These are phyloP conservation scores for Platyrinchus mystaceus DNA, from an alignment of 2,797 vertebrate species.

Conservation along the genomic window DNA sequence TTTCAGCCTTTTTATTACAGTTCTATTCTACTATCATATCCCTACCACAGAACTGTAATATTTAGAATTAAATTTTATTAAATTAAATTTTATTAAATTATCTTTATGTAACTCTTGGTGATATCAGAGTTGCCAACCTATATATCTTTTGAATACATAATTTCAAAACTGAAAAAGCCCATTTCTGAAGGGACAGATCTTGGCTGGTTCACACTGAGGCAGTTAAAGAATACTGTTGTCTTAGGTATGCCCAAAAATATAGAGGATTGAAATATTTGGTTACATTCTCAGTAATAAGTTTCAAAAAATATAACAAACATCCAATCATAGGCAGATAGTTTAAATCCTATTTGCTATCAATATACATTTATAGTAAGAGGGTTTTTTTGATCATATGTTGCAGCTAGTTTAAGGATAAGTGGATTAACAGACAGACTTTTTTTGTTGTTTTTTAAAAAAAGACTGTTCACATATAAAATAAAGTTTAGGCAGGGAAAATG, in stretches of 20 bases:
- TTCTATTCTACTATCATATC: not conserved
- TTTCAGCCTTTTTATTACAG: not conserved
- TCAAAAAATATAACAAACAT: not conserved
- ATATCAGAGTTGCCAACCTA: not conserved
- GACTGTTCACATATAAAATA: not conserved
- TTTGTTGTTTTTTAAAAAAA: not conserved
- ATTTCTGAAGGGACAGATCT: not conserved
- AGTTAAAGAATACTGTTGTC: not conserved
- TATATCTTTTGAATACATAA: not conserved
- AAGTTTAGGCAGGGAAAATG: not conserved
- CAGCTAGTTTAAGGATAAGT: not conserved
- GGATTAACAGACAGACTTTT: not conserved
- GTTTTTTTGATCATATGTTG: not conserved
- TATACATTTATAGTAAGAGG: not conserved
- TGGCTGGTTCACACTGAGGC: not conserved
- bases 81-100: not conserved
- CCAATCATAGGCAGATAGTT: not conserved
- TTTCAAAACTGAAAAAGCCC: not conserved
- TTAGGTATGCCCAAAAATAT: not conserved
- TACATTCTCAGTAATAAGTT: not conserved
- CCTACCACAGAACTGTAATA: not conserved
- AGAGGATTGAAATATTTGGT: not conserved
- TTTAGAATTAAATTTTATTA: not conserved
- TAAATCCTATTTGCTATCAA: not conserved
- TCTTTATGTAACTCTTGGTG: not conserved